Evolutionary conservation across 2,113 vertebrate species (phyloP), one percentile per base, ranked within the genome.

Genomic region (Butorides virescens): DNA sequence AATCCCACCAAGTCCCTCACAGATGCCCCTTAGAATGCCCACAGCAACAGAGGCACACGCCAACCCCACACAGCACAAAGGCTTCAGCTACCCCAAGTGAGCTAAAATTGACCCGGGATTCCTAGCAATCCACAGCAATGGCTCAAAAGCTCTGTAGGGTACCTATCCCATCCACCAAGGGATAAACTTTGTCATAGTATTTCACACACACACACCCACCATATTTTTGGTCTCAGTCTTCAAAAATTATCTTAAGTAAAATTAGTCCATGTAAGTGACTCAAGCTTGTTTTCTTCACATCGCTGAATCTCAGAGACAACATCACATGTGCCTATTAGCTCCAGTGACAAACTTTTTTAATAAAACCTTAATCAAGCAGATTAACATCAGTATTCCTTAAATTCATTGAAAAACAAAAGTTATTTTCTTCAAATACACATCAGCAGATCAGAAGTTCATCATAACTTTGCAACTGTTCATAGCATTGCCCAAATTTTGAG

Each of bases 41-140:
- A 7, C 39, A 90, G 49, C 73, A 77, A 15, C 9, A 14, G 20
- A 15, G 23, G 37, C 21, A 29, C 62, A 68, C 8, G 6, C 15
- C 67, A 88, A 19, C 15, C 22, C 49, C 61, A 27, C 2, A 4
- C 3, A 15, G 44, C 26, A 55, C 42, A 55, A 34, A 93, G n/a
- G 21, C 8, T 65, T n/a, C 44, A 39, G 53, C 27, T 16, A 46
- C 39, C 46, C 55, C 44, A 29, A 50, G 42, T 0, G 0, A 89
- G 66, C 74, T 66, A 56, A 32, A 73, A 26, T n/a, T 29, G 46
- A 29, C 34, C 47, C 85, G 32, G 53, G 46, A 8, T 3, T 72
- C 49, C 58, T 25, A 63, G 44, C 65, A 61, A 47, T 65, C 73
- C 76, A 39, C 53, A 36, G 2, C 13, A 37, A 27, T 0, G 23